Evolutionary conservation across 2,888 invertebrate species (phyloP), one percentile per base, ranked within the genome.

Genomic region (Masnerella sp.): DNA sequence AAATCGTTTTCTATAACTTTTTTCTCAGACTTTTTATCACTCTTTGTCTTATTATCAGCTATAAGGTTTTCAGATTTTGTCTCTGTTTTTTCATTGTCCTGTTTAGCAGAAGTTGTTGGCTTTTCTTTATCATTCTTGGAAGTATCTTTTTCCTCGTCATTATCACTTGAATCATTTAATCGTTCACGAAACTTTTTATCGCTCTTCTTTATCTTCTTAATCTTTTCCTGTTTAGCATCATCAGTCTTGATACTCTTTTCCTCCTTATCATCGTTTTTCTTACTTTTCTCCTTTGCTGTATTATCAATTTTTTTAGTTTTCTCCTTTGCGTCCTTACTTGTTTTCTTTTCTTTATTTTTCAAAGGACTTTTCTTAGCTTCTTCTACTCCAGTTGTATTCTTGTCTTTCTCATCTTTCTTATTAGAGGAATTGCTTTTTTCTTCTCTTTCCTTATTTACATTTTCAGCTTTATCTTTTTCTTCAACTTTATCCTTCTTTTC

Each of bases 191-290:
- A 12, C 5, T 52, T 58, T 42, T 52, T 72, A 5, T 2, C 22
- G 7, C 25, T 40, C 14, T 59, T 71, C 20, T 64, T 64, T 11
- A 25, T 4, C 22, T 64, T 64, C 15, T 62, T 64, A 0, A 17
- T 1, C 8, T 67, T 52, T 5, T 61, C 67, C 7, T 36, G 8
- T 54, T 58, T 64, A 0, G 32, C 18, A 45, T 34, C 42, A 25
- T 74, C 67, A 30, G 52, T 59, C 12, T 77, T 75, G 49, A 74
- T 73, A 0, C 8, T 20, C 25, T 68, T 58, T n/a, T 54, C 34
- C 34, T 69, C n/a, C n/a, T n/a, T n/a, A n/a, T n/a, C n/a, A n/a
- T n/a, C n/a, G n/a, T 59, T 42, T 7, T 51, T 40, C 1, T 49
- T 67, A 51, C 11, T 40, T 36, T 54, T 54, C 1, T n/a, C 30